These are phyloP conservation scores for Alces alces DNA, from an alignment of 2,113 vertebrate genomes.

Conservation along the genomic window DNA sequence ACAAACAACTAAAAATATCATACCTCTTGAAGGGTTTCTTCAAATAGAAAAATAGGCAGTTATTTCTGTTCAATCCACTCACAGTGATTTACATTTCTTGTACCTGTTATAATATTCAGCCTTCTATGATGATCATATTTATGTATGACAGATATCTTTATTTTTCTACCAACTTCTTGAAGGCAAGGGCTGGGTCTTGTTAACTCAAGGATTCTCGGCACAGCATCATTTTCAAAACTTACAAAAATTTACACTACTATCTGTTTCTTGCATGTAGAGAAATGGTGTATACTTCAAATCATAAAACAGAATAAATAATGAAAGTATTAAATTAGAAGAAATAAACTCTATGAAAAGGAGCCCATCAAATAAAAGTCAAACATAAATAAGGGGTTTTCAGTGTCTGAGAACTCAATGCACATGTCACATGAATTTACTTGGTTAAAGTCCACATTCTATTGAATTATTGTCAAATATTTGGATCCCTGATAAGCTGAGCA, in stretches of 20 bases:
- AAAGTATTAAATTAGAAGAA: background rate
- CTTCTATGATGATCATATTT: background rate
- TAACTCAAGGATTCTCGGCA: background rate
- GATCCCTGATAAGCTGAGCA: slow-evolving; percentile 64
- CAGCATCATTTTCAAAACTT: background rate
- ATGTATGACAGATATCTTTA: background rate
- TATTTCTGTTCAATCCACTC: background rate
- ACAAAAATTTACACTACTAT: background rate
- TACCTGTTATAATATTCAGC: background rate
- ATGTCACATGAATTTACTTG: slow-evolving; percentile 78
- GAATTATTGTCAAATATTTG: slow-evolving; percentile 70
- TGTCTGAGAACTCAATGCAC: background rate
- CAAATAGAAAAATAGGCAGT: background rate
- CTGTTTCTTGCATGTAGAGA: background rate
- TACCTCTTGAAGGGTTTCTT: background rate
- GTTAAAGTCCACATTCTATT: slow-evolving; percentile 76
- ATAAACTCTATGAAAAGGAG: background rate
- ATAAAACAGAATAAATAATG: background rate
- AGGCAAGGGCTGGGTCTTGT: background rate
- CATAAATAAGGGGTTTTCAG: background rate
- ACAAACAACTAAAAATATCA: background rate
- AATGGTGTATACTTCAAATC: background rate
- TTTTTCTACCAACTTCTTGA: background rate
- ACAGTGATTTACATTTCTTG: background rate
- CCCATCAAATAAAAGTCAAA: background rate